Conservation (phyloP, 1,140 invertebrate species). For the Caenorhabditis latens region DNA sequence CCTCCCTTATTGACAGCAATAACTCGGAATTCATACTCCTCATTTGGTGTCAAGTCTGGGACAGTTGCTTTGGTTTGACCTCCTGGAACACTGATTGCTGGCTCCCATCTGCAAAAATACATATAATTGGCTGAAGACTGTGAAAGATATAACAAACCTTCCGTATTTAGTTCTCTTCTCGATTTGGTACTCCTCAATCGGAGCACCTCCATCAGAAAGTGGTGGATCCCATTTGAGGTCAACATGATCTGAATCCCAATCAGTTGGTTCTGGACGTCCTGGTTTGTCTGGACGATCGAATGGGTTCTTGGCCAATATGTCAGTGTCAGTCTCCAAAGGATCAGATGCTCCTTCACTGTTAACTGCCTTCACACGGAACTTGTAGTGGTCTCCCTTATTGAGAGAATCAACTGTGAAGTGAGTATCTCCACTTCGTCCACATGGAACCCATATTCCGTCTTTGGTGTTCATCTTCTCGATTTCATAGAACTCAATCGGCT, state of each 20-base stretch:
- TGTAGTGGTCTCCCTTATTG: conserved; percentile 82
- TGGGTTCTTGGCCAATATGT: conserved; percentile 95
- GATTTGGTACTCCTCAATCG: conserved; percentile 93
- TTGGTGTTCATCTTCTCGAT: conserved; percentile 75
- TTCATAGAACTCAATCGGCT: conserved; percentile 83
- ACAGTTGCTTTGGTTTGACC: conserved; percentile 85
- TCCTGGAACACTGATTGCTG: conserved; percentile 87
- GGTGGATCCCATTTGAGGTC: conserved; percentile 93
- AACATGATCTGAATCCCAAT: conserved; percentile 89
- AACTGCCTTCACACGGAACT: conserved; percentile 96
- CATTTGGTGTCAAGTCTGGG: conserved; percentile 89
- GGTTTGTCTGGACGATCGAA: conserved; percentile 86
- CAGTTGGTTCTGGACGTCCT: conserved; percentile 89
- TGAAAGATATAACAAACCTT: conserved; percentile 68
- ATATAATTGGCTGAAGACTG: background rate
- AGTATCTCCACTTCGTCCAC: conserved; percentile 71
- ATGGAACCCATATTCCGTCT: conserved; percentile 77
- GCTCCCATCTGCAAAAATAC: conserved; percentile 85
- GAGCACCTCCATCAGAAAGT: conserved; percentile 89
- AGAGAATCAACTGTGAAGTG: conserved; percentile 77
- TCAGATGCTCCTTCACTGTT: conserved; percentile 95
- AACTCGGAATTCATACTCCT: conserved; percentile 89
- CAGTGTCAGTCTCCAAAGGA: conserved; percentile 88
- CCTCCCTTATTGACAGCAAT: conserved; percentile 91
- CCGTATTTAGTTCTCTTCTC: conserved; percentile 94